Base-by-base conservation (phyloP, 2,888 invertebrate species). In the Pycnomerus fuliginosus region DNA sequence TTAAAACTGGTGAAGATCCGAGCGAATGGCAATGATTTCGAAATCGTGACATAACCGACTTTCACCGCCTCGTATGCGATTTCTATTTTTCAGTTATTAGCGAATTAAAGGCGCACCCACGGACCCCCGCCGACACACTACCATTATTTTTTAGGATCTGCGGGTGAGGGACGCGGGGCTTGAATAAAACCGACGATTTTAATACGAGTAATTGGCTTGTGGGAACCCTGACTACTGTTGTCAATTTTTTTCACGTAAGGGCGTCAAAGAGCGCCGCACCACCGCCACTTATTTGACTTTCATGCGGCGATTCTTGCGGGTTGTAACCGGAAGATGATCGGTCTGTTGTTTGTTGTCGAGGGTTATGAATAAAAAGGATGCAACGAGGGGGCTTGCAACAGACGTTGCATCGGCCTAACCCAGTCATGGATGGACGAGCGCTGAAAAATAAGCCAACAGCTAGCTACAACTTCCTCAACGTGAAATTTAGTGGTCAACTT, bases 341-440 rank as follows among this genome's bases (percentile, higher is more conserved):
- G 50, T 48, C 50, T 53, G 57, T 60, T 58, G 43, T 55, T 55
- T 53, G 59, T 58, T 56, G 39, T 53, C 53, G 51, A 58, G 57
- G 58, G 58, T 59, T 61, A 61, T 61, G 60, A 55, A 58, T 56
- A 56, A 56, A 53, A 44, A 56, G 55, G 58, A 56, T 55, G 55
- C 53, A 30, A 40, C 35, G 48, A 23, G 36, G 39, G 36, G 34
- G 39, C 39, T 35, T 35, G 37, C 50, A 50, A 43, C 40, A 43
- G 34, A 34, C 41, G 34, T 27, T 44, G 44, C 37, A 46, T 47
- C 44, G 36, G 48, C 30, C 44, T 38, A 39, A 41, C 36, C 46
- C 22, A 41, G 49, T 38, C 39, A 45, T 34, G 43, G 38, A 44
- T 36, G 36, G 30, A 10, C 30, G 36, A 27, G 12, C 35, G 35